Conservation (phyloP, 2,797 vertebrate species). For the Myotis daubentonii region DNA sequence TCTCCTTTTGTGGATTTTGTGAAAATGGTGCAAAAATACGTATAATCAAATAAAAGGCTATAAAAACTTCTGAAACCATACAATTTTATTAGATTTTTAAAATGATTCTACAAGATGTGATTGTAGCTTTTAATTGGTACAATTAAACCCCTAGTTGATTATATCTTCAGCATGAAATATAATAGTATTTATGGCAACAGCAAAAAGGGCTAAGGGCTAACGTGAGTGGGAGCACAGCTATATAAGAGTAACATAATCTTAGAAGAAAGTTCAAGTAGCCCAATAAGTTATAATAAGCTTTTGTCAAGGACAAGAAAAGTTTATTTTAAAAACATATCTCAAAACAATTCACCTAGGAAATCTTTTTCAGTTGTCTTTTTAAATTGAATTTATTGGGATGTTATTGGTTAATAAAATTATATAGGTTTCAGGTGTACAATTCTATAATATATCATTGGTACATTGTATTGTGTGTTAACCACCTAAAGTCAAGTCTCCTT, state of each 20-base stretch:
- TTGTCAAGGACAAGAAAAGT: background rate
- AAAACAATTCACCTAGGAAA: background rate
- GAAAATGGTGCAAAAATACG: background rate
- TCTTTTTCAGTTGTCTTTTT: background rate
- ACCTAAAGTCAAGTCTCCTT: background rate
- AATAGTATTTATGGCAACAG: background rate
- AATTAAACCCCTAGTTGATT: background rate
- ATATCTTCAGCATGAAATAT: background rate
- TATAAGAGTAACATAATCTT: background rate
- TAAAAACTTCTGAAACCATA: background rate
- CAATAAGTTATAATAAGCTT: background rate
- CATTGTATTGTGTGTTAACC: background rate
- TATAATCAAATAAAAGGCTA: background rate
- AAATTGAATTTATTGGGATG: background rate
- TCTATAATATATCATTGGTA: background rate
- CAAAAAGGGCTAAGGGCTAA: background rate
- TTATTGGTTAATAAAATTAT: background rate
- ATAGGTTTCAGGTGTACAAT: background rate
- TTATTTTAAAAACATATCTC: background rate
- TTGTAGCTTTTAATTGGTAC: background rate
- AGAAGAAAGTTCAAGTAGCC: background rate
- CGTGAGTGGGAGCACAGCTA: accelerated
- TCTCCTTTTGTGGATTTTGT: background rate
- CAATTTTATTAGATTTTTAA: background rate
- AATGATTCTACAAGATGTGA: background rate